Evolutionary conservation across 2,888 invertebrate species (phyloP).

Genomic region (Meghimatium bilineatum): DNA sequence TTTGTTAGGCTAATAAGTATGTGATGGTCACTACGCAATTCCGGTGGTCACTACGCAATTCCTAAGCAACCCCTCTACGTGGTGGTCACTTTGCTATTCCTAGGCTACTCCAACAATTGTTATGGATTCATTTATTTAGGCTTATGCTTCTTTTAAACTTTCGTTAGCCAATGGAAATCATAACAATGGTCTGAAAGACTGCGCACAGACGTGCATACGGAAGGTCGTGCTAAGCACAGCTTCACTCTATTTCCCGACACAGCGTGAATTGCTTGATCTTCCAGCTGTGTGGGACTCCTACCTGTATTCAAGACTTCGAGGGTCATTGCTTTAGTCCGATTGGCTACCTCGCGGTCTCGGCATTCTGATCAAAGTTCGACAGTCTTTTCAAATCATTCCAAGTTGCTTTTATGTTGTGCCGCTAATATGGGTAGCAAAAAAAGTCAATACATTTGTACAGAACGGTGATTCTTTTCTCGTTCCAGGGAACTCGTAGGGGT

Average conservation of each 20-base stretch:
- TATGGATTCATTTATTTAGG: no score
- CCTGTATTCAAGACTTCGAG: neutral
- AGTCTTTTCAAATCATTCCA: neutral
- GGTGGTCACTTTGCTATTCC: no score
- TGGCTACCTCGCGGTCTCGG: slow-evolving; percentile 9
- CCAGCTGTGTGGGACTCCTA: neutral
- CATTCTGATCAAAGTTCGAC: slow-evolving; percentile 14
- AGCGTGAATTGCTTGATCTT: neutral
- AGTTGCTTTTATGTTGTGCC: neutral
- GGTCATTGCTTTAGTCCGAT: slow-evolving; percentile 21
- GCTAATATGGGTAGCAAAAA: neutral
- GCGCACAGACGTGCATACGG: no score
- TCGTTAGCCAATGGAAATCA: no score
- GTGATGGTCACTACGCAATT: no score
- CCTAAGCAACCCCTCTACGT: no score
- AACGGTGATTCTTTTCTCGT: neutral
- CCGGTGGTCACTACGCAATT: no score
- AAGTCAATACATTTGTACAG: slow-evolving; percentile 27
- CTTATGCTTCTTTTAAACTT: no score
- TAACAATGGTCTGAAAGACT: no score
- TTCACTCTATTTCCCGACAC: neutral
- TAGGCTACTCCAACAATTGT: no score
- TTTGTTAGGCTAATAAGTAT: no score
- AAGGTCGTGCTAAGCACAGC: no score
- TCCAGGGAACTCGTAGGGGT: neutral